Base-by-base conservation (phyloP, 2,888 invertebrate species). In the Pharmacophagus antenor region DNA sequence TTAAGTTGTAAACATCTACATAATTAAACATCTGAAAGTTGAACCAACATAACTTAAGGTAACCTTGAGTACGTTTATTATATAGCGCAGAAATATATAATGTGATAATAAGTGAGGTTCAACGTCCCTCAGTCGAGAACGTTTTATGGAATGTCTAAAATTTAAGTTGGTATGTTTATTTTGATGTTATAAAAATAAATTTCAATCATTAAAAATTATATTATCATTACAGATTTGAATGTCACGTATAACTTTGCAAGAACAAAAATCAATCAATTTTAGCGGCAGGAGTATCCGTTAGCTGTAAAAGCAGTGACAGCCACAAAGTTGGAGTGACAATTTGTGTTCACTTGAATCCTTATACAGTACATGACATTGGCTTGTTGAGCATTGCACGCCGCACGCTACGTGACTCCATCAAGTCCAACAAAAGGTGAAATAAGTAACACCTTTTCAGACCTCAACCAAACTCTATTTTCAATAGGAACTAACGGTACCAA, bases 321-420 rank as follows among this genome's bases (percentile, higher is more conserved):
- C 6, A 57, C 8, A 31, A 27, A 44, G 51, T 18, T 31, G 41
- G 10, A 57, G 57, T 51, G 51, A 46, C 51, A 46, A 51, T 57
- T 37, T 51, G 51, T 46, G 57, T 57, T 46, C 46, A 51, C 31
- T 51, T 51, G 46, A 31, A 44, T 31, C 44, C 44, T 21, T 27
- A 21, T 57, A 21, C 8, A 21, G 27, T 31, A 57, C 51, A 51
- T 57, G 57, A 51, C 46, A 51, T 44, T 51, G 22, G 51, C 15
- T 46, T 21, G 50, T 50, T 37, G 46, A 22, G 22, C 27, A 5
- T 31, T 44, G 51, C 22, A 44, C 51, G 15, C 27, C 41, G 27
- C 46, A 31, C n/a, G 17, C 21, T 44, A 57, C 57, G 51, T 57
- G 57, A 57, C 44, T 51, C 57, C 37, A 51, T 57, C 44, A 46